These are phyloP conservation scores for Aphelenchoides bicaudatus DNA, from an alignment of 2,888 invertebrate species.

Conservation along the genomic window DNA sequence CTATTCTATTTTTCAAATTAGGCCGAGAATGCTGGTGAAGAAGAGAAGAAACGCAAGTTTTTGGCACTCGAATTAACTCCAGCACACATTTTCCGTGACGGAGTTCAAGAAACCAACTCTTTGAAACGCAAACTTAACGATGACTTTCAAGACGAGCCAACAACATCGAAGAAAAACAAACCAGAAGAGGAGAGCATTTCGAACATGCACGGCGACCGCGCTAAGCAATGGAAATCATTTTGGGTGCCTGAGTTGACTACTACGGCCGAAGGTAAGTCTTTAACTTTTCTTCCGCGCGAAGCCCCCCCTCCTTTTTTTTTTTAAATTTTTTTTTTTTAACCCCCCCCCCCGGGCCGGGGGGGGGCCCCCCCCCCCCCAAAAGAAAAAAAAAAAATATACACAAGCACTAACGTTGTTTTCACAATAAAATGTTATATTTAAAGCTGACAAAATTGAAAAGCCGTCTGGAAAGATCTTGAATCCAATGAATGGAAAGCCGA, in stretches of 20 bases:
- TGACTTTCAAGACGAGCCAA: background rate
- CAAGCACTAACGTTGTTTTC: too few relatives aligned
- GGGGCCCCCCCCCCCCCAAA: too few relatives aligned
- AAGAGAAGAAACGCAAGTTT: constrained; percentile 38
- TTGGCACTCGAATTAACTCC: constrained; percentile 38
- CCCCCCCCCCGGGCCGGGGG: too few relatives aligned
- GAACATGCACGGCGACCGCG: constrained; percentile 73
- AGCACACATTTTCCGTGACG: constrained; percentile 30
- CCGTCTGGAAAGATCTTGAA: constrained; percentile 71
- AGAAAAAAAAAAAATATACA: too few relatives aligned
- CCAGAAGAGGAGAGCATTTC: constrained; percentile 63
- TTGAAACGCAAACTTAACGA: constrained; percentile 16
- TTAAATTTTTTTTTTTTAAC: too few relatives aligned
- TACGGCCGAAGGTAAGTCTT: constrained; percentile 78
- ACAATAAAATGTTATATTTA: too few relatives aligned
- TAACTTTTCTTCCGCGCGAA: constrained; percentile 51
- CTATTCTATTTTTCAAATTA: constrained; percentile 15
- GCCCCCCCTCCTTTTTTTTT: background rate
- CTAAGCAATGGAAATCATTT: constrained; percentile 66
- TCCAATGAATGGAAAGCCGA: constrained; percentile 77
- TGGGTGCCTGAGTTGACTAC: constrained; percentile 82
- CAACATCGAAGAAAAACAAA: constrained; percentile 21
- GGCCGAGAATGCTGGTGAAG: constrained; percentile 24
- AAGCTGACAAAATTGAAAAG: too few relatives aligned
- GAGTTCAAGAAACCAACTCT: background rate